Conservation (phyloP, 2,797 vertebrate species). For the Enteromius afrohamiltoni region DNA sequence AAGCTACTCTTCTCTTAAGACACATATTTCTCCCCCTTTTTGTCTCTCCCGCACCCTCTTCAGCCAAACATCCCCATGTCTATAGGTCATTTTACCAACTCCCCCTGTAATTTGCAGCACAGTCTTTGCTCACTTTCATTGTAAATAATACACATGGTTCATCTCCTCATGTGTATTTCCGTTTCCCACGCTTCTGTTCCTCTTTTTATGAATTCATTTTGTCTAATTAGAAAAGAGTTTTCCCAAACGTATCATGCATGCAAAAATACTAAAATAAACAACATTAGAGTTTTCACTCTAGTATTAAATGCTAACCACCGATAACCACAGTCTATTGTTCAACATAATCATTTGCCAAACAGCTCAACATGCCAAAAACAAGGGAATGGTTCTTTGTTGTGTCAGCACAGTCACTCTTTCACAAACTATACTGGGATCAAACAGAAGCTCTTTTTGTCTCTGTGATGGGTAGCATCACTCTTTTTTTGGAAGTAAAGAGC, state of each 20-base stretch:
- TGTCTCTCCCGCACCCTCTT: background rate
- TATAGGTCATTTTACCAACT: background rate
- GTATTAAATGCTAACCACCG: constrained; percentile 1
- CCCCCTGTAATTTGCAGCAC: background rate
- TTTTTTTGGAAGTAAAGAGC: constrained; percentile 42
- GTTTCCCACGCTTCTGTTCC: constrained; percentile 2
- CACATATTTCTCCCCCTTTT: constrained; percentile 3
- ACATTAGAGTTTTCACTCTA: background rate
- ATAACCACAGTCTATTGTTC: constrained; percentile 70
- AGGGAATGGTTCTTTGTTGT: constrained; percentile 72
- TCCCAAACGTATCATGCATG: background rate
- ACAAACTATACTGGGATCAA: constrained; percentile 70
- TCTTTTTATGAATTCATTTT: background rate
- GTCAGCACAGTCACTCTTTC: constrained; percentile 68
- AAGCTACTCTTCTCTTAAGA: constrained; percentile 47
- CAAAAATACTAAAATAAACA: background rate
- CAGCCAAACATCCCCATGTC: constrained; percentile 10
- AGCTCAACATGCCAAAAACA: constrained; percentile 77
- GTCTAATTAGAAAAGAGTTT: background rate
- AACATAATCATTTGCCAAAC: constrained; percentile 64
- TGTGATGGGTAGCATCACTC: constrained; percentile 41
- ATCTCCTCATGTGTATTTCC: background rate
- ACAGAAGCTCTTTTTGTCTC: constrained; percentile 65
- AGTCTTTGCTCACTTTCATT: background rate
- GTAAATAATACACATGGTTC: background rate